A percentile compares a stretch with the other conserved stretches of the same genome.
phyloP scores from a whole-genome alignment of 2,888 invertebrate genomes.

The Drosophila birchii region DNA sequence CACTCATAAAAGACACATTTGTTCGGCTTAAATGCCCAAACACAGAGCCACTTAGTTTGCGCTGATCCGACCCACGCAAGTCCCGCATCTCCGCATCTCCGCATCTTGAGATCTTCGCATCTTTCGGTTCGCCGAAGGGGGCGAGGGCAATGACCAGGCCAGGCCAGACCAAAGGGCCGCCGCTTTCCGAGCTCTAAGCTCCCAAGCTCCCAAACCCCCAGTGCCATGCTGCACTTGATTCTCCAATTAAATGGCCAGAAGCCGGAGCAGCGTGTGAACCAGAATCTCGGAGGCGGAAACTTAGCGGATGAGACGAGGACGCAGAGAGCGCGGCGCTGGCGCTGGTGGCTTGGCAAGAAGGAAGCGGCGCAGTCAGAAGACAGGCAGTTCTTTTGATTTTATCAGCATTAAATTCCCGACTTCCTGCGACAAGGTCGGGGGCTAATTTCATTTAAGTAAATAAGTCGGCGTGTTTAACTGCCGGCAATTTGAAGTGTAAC shows the following conservation, averaged over 20 bases:
- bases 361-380: slow-evolving; percentile 35
- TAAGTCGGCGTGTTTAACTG: slow-evolving; percentile 66
- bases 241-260: slow-evolving; percentile 71
- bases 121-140: slow-evolving; percentile 17
- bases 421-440: slow-evolving; percentile 74
- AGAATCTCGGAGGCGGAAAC: slow-evolving; percentile 59
- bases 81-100: slow-evolving; percentile 11
- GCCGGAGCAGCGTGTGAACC: slow-evolving; percentile 50
- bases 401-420: slow-evolving; percentile 68
- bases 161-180: slow-evolving; percentile 59
- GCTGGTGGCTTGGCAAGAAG: slow-evolving; percentile 6
- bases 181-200: slow-evolving; percentile 11
- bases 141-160: slow-evolving; percentile 75
- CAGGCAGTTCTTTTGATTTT: slow-evolving; percentile 62
- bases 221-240: slow-evolving; percentile 49
- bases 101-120: slow-evolving; percentile 6
- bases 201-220: slow-evolving; percentile 2
- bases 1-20: slow-evolving; percentile 62
- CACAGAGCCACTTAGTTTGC: slow-evolving; percentile 70
- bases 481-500: slow-evolving; percentile 70
- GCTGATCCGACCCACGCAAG: slow-evolving; percentile 75
- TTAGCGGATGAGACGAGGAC: slow-evolving; percentile 5
- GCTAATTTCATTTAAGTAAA: slow-evolving; percentile 77
- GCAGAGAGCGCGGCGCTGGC: background rate
- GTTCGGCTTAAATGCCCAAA: slow-evolving; percentile 58